Evolutionary conservation across 2,797 vertebrate genomes (phyloP).

Genomic region (Crocidura indochinensis): DNA sequence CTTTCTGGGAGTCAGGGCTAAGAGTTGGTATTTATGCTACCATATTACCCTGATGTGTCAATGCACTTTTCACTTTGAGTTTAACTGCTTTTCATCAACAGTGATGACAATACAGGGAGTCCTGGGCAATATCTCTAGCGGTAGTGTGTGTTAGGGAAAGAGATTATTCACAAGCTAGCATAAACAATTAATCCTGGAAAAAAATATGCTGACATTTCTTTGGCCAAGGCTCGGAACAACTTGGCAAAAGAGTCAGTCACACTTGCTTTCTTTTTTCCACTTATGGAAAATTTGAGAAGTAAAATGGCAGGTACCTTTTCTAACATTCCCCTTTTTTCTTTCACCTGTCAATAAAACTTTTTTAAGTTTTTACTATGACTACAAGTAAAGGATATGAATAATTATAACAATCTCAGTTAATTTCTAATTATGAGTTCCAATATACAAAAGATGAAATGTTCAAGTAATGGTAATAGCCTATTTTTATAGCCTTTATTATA

Average conservation of each 20-base stretch:
- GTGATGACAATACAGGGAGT: neutral
- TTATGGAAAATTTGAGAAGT: constrained; percentile 52
- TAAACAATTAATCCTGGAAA: constrained; percentile 56
- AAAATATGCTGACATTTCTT: constrained; percentile 16
- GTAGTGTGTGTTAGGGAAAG: constrained; percentile 11
- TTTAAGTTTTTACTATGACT: constrained; percentile 41
- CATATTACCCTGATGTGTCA: constrained; percentile 20
- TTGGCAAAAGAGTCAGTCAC: constrained; percentile 39
- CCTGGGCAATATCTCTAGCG: constrained; percentile 35
- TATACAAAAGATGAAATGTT: constrained; percentile 32
- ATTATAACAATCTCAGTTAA: constrained; percentile 30
- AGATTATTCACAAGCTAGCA: constrained; percentile 55
- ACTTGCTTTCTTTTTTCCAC: neutral
- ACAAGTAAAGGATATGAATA: constrained; percentile 15
- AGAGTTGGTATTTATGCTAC: constrained; percentile 19
- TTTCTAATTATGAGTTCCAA: neutral
- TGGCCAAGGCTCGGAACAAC: neutral
- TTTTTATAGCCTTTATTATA: constrained; percentile 55
- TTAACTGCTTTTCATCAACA: constrained; percentile 73
- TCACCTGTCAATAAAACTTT: neutral
- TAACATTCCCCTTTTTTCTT: constrained; percentile 1
- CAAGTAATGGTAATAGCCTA: neutral
- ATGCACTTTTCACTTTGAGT: constrained; percentile 43
- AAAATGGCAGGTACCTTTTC: constrained; percentile 1
- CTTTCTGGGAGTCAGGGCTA: constrained; percentile 33